Conservation (phyloP, 2,113 vertebrate genomes). For the Zapornia atra region DNA sequence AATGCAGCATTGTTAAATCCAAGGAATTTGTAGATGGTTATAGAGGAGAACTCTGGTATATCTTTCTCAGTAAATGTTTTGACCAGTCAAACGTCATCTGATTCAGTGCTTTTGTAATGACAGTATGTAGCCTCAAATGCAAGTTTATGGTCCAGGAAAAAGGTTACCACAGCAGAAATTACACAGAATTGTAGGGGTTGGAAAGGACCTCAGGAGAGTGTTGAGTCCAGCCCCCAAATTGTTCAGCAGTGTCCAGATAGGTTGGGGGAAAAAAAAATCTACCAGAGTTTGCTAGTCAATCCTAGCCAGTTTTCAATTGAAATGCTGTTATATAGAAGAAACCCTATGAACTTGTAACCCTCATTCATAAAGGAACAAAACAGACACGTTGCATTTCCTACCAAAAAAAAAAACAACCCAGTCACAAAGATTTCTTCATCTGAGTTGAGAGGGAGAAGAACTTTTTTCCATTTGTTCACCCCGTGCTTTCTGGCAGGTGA, state of each 20-base stretch:
- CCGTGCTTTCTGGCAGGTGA: not conserved
- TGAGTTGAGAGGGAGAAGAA: not conserved
- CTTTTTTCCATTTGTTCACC: not conserved
- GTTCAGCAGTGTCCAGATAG: not conserved
- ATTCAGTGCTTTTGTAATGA: not conserved
- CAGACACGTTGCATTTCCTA: not conserved
- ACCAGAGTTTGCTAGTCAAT: not conserved
- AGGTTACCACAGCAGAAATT: not conserved
- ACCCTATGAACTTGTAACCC: not conserved
- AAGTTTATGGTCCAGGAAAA: not conserved
- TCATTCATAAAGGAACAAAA: not conserved
- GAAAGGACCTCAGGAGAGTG: no score
- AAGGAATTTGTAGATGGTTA: not conserved
- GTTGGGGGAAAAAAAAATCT: not conserved
- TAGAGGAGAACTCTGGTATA: not conserved
- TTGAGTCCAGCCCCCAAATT: not conserved
- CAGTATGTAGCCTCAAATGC: not conserved
- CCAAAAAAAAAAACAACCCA: not conserved
- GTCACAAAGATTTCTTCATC: not conserved
- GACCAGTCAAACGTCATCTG: not conserved
- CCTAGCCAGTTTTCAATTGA: not conserved
- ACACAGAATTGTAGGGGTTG: no score
- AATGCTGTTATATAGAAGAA: not conserved
- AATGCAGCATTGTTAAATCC: not conserved
- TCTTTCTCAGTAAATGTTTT: slow-evolving; percentile 20